A percentile compares a stretch with the other conserved stretches of the same genome.
These are phyloP conservation scores for Entomobrya proxima DNA, from an alignment of 2,888 invertebrate species.

Conservation along the genomic window DNA sequence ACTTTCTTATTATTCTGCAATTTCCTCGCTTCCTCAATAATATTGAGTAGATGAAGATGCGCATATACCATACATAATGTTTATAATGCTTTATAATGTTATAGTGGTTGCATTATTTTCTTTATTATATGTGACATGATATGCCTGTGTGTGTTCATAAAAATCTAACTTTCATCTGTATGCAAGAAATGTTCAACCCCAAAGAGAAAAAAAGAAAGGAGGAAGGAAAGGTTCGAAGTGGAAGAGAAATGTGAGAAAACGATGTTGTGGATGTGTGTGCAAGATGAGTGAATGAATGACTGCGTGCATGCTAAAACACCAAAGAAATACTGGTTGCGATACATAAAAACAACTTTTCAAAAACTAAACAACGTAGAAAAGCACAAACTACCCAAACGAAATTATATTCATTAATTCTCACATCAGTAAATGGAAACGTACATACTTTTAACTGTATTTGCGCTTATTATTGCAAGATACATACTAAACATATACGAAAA, in stretches of 20 bases:
- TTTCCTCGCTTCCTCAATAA: too few relatives aligned
- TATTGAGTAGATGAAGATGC: too few relatives aligned
- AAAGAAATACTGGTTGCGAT: neutral
- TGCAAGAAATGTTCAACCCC: conserved; percentile 39
- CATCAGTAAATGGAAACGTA: neutral
- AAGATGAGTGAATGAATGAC: neutral
- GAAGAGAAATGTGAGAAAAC: conserved; percentile 21
- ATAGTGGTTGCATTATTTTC: neutral
- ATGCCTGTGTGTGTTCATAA: neutral
- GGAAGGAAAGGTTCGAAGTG: neutral
- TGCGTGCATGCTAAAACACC: neutral
- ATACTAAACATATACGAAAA: neutral
- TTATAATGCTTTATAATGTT: too few relatives aligned
- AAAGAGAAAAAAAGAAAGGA: conserved; percentile 7
- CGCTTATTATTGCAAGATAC: neutral
- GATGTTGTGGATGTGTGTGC: neutral
- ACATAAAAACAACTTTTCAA: neutral
- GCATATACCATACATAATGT: too few relatives aligned
- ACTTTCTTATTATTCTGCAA: too few relatives aligned
- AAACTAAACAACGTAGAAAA: neutral
- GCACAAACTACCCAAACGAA: neutral
- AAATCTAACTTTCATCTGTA: conserved; percentile 54
- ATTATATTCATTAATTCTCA: neutral
- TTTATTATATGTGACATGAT: neutral
- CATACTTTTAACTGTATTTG: neutral